Conservation (phyloP, 2,888 invertebrate genomes). For the Endotricha flammealis region DNA sequence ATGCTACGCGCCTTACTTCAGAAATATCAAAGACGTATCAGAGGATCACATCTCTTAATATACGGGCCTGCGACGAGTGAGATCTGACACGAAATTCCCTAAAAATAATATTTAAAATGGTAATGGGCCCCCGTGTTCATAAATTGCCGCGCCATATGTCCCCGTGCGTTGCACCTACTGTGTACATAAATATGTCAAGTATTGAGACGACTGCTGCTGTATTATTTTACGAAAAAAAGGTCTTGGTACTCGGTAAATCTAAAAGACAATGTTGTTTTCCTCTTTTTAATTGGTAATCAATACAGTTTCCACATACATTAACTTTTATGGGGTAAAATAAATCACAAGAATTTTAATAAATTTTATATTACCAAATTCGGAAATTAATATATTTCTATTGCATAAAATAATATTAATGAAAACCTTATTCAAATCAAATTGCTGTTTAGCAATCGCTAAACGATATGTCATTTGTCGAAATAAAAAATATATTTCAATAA, state of each 20-base stretch:
- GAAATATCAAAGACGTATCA: conserved; percentile 70
- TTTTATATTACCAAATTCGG: no score
- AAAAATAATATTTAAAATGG: conserved; percentile 79
- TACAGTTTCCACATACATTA: not conserved
- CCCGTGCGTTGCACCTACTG: conserved; percentile 69
- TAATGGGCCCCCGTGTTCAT: conserved; percentile 74
- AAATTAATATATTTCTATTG: no score
- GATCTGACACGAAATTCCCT: conserved; percentile 79
- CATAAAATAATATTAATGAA: not conserved
- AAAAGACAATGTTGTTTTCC: not conserved
- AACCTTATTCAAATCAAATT: not conserved
- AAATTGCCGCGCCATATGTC: conserved; percentile 77
- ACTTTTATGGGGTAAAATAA: no score
- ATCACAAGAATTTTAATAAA: no score
- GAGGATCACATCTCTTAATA: conserved; percentile 75
- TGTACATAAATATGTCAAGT: conserved; percentile 77
- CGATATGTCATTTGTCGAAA: no score
- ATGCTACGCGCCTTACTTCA: conserved; percentile 48
- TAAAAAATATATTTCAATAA: no score
- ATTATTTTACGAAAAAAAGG: conserved; percentile 39
- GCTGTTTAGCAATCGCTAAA: no score
- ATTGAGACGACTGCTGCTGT: conserved; percentile 62
- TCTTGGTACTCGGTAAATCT: conserved; percentile 46
- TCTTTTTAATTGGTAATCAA: not conserved
- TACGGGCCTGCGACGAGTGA: conserved; percentile 71